Evolutionary conservation across 2,113 vertebrate species (phyloP), one percentile per base, ranked within the genome.

Genomic region (Acrocephalus kingi): DNA sequence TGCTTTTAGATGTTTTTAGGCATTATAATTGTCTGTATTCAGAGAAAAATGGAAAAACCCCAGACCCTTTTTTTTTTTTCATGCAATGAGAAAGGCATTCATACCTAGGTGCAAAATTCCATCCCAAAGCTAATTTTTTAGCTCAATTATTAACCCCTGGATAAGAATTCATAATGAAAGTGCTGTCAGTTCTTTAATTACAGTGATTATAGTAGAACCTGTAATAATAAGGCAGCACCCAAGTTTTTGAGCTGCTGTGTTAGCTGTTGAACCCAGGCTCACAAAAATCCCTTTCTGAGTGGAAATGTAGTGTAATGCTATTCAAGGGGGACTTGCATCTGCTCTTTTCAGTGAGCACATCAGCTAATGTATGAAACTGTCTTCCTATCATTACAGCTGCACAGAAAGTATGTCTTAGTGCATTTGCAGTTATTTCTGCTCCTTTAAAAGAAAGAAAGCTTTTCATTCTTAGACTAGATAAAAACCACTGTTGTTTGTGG

Each of bases 101-200:
- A 37, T 18, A 89, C 61, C 20, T 31, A 74, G 31, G 41, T 68
- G 46, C 7, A 35, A 30, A 82, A 72, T 72, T 43, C 37, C 24
- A 71, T 66, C 11, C 43, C 24, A 63, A 48, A 81, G 45, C 35
- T 82, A 59, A 64, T 87, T 93, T 88, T 84, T 39, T 19, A 82
- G 58, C 73, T 93, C 48, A 28, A 1, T 93, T 96, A 54, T 84
- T 93, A 90, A 89, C 12, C 31, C 10, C 2, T 49, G 62, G 62
- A 48, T 94, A 79, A 82, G 35, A 83, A 83, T 74, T 96, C 28
- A 13, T 87, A 79, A 68, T 86, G 30, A 14, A 69, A 81, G 13
- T 54, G 45, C 55, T 87, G 91, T 71, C 55, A 89, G 39, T 78
- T 88, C 76, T 77, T 71, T 90, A 87, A 90, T 95, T 95, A 89